Evolutionary conservation across 2,888 invertebrate species (phyloP).

Genomic region (Halictus quadricinctus): DNA sequence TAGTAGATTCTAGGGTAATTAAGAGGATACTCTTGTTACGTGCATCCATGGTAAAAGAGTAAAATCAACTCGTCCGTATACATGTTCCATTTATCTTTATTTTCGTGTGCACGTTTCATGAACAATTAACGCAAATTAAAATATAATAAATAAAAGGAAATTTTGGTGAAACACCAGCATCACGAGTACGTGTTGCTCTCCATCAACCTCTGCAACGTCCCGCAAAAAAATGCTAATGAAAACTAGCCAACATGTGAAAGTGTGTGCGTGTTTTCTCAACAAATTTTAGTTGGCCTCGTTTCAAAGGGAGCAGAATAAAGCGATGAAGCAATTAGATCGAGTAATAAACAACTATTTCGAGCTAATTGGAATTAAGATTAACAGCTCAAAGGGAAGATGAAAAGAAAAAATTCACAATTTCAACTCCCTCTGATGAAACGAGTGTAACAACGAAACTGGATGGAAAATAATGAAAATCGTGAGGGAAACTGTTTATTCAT

Average conservation of each 20-base stretch:
- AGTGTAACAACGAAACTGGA: neutral
- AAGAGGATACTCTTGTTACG: neutral
- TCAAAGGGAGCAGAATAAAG: neutral
- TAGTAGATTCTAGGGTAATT: neutral
- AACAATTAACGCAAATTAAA: neutral
- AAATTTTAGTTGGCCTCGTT: constrained; percentile 10
- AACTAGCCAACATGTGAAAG: neutral
- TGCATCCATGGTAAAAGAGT: neutral
- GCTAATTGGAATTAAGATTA: neutral
- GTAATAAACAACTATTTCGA: neutral
- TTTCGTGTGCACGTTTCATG: neutral
- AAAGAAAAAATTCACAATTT: neutral
- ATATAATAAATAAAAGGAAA: constrained; percentile 4
- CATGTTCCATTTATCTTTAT: neutral
- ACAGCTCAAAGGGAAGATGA: neutral
- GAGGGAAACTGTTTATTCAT: neutral
- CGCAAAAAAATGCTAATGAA: constrained; percentile 2
- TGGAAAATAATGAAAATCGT: neutral
- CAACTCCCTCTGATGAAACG: neutral
- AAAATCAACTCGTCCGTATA: neutral
- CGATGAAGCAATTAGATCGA: neutral
- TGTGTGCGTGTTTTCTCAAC: neutral
- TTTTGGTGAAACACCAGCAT: neutral
- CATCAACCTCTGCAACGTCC: neutral
- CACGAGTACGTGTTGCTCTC: constrained; percentile 1